Percentiles rank a stretch among this genome's conserved stretches.
Evolutionary conservation across 1,140 invertebrate genomes (phyloP).

Genomic region (Trichomalopsis sarcophagae): DNA sequence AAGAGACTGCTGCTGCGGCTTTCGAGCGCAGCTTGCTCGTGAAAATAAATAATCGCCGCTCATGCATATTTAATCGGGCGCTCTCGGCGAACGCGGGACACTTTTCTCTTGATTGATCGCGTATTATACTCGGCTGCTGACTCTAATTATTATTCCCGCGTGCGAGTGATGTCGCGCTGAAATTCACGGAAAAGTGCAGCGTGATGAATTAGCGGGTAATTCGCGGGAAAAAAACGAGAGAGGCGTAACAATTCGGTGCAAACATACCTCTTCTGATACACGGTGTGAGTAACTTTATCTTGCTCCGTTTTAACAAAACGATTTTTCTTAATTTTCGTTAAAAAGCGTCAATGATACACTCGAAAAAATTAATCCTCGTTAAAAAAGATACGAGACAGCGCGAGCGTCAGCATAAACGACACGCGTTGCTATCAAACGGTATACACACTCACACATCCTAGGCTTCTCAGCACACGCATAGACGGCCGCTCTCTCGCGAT

Average conservation of each 20-base stretch:
- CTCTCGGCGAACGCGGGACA: background rate
- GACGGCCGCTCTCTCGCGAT: background rate
- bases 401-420: too few species aligned
- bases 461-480: background rate
- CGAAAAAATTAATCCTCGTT: too few species aligned
- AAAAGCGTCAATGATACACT: too few species aligned
- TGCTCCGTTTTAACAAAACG: background rate
- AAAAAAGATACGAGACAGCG: too few species aligned
- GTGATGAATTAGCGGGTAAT: background rate
- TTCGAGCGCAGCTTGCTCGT: background rate
- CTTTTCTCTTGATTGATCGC: slow-evolving; percentile 38
- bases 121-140: background rate
- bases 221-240: too few species aligned
- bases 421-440: too few species aligned
- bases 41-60: slow-evolving; percentile 34
- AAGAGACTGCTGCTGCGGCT: background rate
- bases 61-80: slow-evolving; percentile 43
- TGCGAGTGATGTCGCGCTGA: background rate
- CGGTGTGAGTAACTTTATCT: too few species aligned
- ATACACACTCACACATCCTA: background rate
- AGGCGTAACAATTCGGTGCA: background rate
- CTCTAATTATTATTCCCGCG: slow-evolving; percentile 11
- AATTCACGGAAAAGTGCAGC: background rate
- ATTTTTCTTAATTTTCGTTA: too few species aligned
- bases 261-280: background rate